These are phyloP conservation scores for Diadumene lineata DNA, from an alignment of 92 coral and sea anemone genomes.

Conservation along the genomic window DNA sequence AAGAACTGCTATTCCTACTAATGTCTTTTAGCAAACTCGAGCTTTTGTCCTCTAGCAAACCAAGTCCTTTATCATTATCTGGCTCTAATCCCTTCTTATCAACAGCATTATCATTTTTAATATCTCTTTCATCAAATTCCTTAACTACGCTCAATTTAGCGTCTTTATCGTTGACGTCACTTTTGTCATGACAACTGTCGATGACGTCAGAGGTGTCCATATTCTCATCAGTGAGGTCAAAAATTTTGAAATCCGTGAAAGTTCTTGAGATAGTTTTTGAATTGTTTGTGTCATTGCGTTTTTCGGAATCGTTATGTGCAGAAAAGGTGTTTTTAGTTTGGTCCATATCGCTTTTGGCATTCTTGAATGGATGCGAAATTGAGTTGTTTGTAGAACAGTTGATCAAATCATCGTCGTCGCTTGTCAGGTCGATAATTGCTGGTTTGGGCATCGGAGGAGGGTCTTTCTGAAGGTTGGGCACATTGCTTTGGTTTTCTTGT, in stretches of 20 bases:
- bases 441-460: conserved; percentile 18
- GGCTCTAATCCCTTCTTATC: not conserved
- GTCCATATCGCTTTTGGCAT: not conserved
- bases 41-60: not conserved
- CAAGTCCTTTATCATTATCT: not conserved
- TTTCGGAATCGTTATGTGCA: not conserved
- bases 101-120: not conserved
- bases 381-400: not conserved
- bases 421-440: conserved; percentile 50
- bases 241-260: conserved; percentile 8
- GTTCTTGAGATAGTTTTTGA: not conserved
- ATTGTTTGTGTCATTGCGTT: not conserved
- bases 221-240: not conserved
- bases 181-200: conserved; percentile 15
- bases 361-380: not conserved
- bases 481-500: not conserved
- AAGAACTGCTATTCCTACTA: not conserved
- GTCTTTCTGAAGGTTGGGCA: conserved; percentile 1
- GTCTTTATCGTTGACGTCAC: conserved; percentile 11
- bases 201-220: not conserved
- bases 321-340: not conserved
- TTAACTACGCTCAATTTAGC: not conserved
- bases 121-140: not conserved
- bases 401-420: conserved; percentile 43
- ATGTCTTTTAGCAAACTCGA: not conserved